Conservation (phyloP, 2,888 invertebrate genomes). For the Anaspis maculata region DNA sequence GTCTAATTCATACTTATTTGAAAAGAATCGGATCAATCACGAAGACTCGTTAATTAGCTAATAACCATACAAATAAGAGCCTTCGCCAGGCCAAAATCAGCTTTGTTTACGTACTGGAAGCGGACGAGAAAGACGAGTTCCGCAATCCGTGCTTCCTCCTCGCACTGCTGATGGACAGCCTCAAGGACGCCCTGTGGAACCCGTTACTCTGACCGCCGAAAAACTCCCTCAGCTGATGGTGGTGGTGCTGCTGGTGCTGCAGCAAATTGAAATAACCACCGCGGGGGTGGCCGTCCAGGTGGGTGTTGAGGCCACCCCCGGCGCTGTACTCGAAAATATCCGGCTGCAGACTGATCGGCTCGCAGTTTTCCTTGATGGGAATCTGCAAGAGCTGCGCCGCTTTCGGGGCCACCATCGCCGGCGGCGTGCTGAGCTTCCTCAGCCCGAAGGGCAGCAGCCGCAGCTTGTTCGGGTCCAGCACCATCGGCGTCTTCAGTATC, state of each 20-base stretch:
- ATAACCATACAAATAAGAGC: not conserved
- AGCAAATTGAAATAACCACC: too few relatives aligned
- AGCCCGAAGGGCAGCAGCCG: constrained; percentile 12
- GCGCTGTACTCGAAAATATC: constrained; percentile 9
- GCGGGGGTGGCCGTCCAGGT: too few relatives aligned
- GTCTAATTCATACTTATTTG: too few relatives aligned
- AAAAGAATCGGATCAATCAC: too few relatives aligned
- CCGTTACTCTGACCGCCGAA: too few relatives aligned
- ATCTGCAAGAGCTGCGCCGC: constrained; percentile 55
- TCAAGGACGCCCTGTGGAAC: constrained; percentile 33
- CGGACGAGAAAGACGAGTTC: constrained; percentile 26
- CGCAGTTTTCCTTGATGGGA: constrained; percentile 35
- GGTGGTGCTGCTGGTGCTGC: too few relatives aligned
- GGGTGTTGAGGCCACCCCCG: too few relatives aligned
- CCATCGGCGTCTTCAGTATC: constrained; percentile 37
- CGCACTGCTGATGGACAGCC: constrained; percentile 29
- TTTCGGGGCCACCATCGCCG: constrained; percentile 52
- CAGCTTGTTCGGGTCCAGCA: constrained; percentile 16
- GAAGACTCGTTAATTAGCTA: too few relatives aligned
- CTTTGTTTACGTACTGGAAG: constrained; percentile 26
- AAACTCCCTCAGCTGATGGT: too few relatives aligned
- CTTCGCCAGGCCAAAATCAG: not conserved
- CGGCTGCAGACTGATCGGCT: constrained; percentile 20
- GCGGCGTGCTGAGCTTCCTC: constrained; percentile 31
- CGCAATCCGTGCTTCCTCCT: constrained; percentile 27